phyloP scores from a whole-genome alignment of 2,797 vertebrate genomes.

The Xyrichtys novacula region DNA sequence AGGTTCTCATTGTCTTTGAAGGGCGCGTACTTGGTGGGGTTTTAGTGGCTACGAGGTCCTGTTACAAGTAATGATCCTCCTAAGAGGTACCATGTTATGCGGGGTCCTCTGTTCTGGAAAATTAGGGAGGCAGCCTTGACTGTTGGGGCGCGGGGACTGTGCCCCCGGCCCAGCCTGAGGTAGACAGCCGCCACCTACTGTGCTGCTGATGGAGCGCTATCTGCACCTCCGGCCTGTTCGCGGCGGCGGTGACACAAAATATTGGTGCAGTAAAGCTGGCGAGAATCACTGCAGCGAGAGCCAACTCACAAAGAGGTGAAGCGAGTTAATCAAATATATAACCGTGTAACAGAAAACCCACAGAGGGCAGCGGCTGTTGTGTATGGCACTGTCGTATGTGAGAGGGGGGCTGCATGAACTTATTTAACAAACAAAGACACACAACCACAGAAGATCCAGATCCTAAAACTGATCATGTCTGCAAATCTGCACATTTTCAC shows the following conservation, averaged over 20 bases:
- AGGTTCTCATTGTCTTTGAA: slow-evolving; percentile 87
- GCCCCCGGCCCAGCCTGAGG: slow-evolving; percentile 15
- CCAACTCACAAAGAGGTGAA: neutral
- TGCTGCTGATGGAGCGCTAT: slow-evolving; percentile 20
- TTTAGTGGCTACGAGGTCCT: slow-evolving; percentile 69
- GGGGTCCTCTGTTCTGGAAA: slow-evolving; percentile 44
- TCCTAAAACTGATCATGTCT: no score
- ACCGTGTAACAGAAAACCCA: neutral
- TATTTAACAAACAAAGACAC: no score
- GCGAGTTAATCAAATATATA: neutral
- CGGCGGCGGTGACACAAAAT: neutral
- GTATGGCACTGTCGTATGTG: no score
- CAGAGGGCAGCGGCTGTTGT: no score
- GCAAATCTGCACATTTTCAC: no score
- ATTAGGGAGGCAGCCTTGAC: slow-evolving; percentile 56
- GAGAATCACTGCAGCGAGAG: neutral
- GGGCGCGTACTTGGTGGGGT: slow-evolving; percentile 65
- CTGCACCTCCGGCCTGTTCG: slow-evolving; percentile 13
- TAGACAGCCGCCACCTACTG: slow-evolving; percentile 28
- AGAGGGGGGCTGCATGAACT: no score
- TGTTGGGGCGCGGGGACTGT: slow-evolving; percentile 29
- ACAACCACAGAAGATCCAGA: no score
- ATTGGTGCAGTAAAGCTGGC: neutral
- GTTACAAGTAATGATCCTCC: slow-evolving; percentile 83
- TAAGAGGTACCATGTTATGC: slow-evolving; percentile 52